Evolutionary conservation across 2,113 vertebrate genomes (phyloP).

Genomic region (Rattus rattus): DNA sequence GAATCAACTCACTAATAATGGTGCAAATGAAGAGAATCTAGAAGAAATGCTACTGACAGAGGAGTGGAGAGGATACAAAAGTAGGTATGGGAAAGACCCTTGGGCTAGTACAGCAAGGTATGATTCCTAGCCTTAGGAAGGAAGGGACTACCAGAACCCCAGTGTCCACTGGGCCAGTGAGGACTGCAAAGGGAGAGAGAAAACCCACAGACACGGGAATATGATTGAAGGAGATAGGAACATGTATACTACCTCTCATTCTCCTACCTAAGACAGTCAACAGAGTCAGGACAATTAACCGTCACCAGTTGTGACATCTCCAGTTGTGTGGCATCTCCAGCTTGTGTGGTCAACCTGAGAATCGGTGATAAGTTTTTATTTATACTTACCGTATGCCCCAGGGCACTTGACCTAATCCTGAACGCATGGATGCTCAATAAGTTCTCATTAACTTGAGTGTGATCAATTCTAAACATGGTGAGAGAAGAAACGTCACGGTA

Average conservation of each 20-base stretch:
- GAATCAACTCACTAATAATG: slow-evolving; percentile 12
- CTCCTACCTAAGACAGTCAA: background rate
- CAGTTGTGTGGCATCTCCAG: background rate
- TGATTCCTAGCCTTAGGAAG: background rate
- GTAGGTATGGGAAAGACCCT: background rate
- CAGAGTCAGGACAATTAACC: background rate
- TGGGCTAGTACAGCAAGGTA: background rate
- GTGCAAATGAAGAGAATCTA: slow-evolving; percentile 32
- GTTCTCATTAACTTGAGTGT: slow-evolving; percentile 8
- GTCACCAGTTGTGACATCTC: too few relatives aligned
- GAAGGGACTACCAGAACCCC: background rate
- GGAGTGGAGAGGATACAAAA: background rate
- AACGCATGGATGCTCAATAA: background rate
- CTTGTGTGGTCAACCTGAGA: background rate
- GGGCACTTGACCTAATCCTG: background rate
- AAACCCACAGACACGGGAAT: background rate
- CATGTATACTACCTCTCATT: background rate
- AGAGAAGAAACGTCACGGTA: background rate
- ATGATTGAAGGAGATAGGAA: background rate
- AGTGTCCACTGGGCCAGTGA: background rate
- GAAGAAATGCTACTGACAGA: background rate
- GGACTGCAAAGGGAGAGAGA: background rate
- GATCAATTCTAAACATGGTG: background rate
- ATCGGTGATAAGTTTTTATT: background rate
- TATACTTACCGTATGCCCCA: background rate